Evolutionary conservation across 1,140 invertebrate species (phyloP).

Genomic region (Bombus impatiens): DNA sequence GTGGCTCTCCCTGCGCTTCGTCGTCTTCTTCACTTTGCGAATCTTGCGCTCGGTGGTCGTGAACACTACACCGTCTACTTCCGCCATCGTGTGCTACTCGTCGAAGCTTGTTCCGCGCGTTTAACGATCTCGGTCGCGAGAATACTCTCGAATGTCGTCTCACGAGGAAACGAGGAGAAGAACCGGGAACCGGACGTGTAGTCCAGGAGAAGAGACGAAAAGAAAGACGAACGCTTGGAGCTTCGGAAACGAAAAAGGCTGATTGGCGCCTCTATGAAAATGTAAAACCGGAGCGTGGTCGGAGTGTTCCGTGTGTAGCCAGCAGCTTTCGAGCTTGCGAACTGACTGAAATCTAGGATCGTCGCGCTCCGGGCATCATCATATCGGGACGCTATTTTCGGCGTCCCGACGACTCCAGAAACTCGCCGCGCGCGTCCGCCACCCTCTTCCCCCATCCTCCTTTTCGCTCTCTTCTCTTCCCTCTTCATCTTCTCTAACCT

Average conservation of each 20-base stretch:
- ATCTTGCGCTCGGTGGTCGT: constrained; percentile 92
- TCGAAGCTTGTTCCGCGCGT: constrained; percentile 35
- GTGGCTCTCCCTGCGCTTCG: constrained; percentile 89
- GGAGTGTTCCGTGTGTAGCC: constrained; percentile 58
- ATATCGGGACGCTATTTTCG: constrained; percentile 82
- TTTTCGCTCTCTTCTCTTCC: constrained; percentile 71
- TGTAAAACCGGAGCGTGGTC: constrained; percentile 40
- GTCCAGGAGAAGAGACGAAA: not conserved
- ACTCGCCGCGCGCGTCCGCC: constrained; percentile 60
- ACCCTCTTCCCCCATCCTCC: constrained; percentile 52
- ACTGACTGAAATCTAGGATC: constrained; percentile 83
- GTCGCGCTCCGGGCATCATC: constrained; percentile 80
- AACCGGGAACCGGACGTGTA: no score
- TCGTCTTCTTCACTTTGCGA: constrained; percentile 94
- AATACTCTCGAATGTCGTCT: constrained; percentile 4
- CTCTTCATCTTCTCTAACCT: constrained; percentile 74
- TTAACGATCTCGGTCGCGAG: constrained; percentile 7
- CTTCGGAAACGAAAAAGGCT: constrained; percentile 1
- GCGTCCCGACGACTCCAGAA: constrained; percentile 82
- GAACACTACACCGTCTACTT: constrained; percentile 93
- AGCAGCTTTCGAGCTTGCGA: constrained; percentile 80
- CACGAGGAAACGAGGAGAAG: constrained; percentile 20
- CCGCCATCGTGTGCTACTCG: constrained; percentile 86
- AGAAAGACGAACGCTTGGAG: not conserved
- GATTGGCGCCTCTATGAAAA: constrained; percentile 47